Base-by-base conservation (phyloP, 2,888 invertebrate genomes). In the Steinernema carpocapsae region DNA sequence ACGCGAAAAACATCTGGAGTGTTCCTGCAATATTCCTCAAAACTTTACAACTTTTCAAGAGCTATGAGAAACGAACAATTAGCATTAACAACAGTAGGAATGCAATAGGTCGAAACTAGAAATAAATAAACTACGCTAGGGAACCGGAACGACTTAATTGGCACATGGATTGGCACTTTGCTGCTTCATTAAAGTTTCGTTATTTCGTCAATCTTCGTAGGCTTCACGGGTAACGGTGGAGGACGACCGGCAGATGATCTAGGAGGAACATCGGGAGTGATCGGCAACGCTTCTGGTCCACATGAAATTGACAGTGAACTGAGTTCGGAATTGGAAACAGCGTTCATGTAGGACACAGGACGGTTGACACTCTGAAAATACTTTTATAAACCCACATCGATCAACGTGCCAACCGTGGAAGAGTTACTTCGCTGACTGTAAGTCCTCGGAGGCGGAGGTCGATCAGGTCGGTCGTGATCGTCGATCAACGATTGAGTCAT, bases 331-430 rank as follows among this genome's bases (percentile, higher is more conserved):
- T 32, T 64, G 10, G 64, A 26, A 26, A 64, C 37, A 1, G 64
- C 64, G 19, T 64, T 64, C 64, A 64, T 64, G 17, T 64, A 64
- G 4, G 64, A 64, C 12, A 64, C 37, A 26, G 64, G 64, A 26
- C 64, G 24, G 19, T 64, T 64, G 29, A 17, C 10, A 10, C 17
- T 64, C 64, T 64, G 64, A 64, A 64, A 26, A 64, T 52, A 22
- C 10, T 24, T 22, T 4, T 52, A 52, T 1, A 22, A 48, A 19
- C 19, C 17, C 4, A 48, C 17, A 48, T 14, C 3, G 12, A 6
- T 2, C 19, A 12, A 24, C 32, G 4, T 29, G 32, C 64, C 1
- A 12, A 64, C 64, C 64, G 29, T 2, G n/a, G 64, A 64, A 14
- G 64, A 64, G 37, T 32, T 32, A n/a, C 26, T 26, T 32, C 19